Base-by-base conservation (phyloP, 1,140 invertebrate genomes). In the Heliothis virescens region DNA sequence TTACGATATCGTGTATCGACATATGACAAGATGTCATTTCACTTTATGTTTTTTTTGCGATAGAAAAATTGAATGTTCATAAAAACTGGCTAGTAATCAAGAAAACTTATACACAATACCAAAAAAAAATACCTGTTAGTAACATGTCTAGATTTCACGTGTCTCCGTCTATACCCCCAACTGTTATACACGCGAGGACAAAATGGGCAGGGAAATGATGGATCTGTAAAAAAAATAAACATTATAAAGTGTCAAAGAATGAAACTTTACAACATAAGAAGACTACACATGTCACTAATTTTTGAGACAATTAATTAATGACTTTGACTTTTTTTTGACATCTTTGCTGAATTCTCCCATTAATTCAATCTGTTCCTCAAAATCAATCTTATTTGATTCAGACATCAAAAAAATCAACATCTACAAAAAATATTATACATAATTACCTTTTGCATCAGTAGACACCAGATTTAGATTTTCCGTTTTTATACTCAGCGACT, bases 181-280 rank as follows among this genome's bases (percentile, higher is more conserved):
- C 95, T 96, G 69, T 96, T 96, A 90, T 96, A 96, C 0, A 96
- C 95, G 65, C 96, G 94, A 10, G 95, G 95, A 87, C 96, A 96
- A 85, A 96, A 96, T 12, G 96, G 96, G 84, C 96, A 96, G 0
- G 96, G 96, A 84, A 96, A 96, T 11, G 95, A 96, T 3, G 95
- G 95, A 84, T 94, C 95, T 21, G 92, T 89, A 84, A 78, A 57
- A 34, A 41, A 48, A 15, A 12, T 2, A 16, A 62, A 69, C 50
- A 16, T 18, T 65, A 69, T 13, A 53, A 52, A 13, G 5, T 52
- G 11, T 29, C 9, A 16, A 72, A 72, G 3, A 29, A 69, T 67
- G 71, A 65, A 72, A 59, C 75, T 41, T 41, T 63, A 63, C 62
- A 72, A 52, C 34, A 9, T 5, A 41, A 41, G 5, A 41, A 41